Base-by-base conservation (phyloP, 2,888 invertebrate species). In the Mesochorus sp. region DNA sequence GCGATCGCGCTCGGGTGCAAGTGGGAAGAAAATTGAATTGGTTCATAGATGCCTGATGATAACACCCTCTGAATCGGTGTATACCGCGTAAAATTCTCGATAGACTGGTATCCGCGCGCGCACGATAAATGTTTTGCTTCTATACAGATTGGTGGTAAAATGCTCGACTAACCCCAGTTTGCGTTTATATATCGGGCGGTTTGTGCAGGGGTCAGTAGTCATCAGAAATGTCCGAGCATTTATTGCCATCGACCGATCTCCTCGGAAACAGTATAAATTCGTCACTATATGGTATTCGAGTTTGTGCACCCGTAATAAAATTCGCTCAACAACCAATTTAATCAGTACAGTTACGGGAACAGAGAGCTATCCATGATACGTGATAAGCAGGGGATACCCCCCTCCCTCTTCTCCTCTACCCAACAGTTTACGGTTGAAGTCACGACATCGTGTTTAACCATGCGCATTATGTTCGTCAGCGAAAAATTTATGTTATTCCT, bases 1-100 rank as follows among this genome's bases (percentile, higher is more conserved):
- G 17, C 49, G 59, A 64, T 59, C 57, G 70, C n/a, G n/a, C 42
- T 73, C 42, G 78, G 51, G 57, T n/a, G n/a, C 49, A 44, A 74
- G 37, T 39, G 42, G 51, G 53, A 70, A 64, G 68, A 74, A 70
- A 59, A 74, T 74, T 59, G 37, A 74, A 74, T 70, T 39, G 51
- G 26, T 53, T 31, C 57, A 53, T 44, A 34, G 57, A 47, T 51
- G 39, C 24, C n/a, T n/a, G 47, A 37, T 55, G 62, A 66, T 64
- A 78, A 59, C 68, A 19, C 49, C n/a, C 26, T n/a, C 24, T 10
- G 42, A 12, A 21, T 57, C 57, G 31, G 19, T 34, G 31, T 17
- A 5, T 17, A 59, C 39, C 24, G 64, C 44, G 62, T 55, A 19
- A 75, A 68, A 64, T 44, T 37, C 14, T 14, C 47, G 21, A 72